Percentiles rank a stretch among this genome's conserved stretches.
Evolutionary conservation across 2,797 vertebrate species (phyloP).

Genomic region (Aselliscus stoliczkanus): DNA sequence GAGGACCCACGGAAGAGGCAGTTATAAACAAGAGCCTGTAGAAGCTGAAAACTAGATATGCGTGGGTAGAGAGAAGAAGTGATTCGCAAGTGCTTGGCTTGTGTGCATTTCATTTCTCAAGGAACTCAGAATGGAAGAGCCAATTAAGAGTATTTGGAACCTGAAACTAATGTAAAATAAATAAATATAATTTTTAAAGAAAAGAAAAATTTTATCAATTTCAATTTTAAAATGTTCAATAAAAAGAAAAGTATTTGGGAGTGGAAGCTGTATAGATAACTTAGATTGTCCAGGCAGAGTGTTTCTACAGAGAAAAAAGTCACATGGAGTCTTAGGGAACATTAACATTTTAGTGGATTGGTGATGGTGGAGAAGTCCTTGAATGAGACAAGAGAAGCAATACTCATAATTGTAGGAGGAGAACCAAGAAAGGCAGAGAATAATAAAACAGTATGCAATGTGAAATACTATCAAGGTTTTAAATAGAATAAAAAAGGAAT

Average conservation of each 20-base stretch:
- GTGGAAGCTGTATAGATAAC: not conserved
- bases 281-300: not conserved
- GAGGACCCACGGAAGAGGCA: not conserved
- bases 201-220: no score
- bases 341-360: not conserved
- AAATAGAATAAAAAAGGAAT: not conserved
- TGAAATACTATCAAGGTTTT: not conserved
- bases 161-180: no score
- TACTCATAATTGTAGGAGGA: not conserved
- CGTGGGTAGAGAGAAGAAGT: not conserved
- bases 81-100: not conserved
- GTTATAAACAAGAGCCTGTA: not conserved
- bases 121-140: not conserved
- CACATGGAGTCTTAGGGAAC: not conserved
- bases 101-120: not conserved
- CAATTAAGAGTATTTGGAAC: not conserved
- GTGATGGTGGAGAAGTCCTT: not conserved
- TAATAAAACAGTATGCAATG: not conserved
- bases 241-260: not conserved
- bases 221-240: no score
- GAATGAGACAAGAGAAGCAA: not conserved
- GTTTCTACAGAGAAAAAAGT: not conserved
- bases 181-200: no score
- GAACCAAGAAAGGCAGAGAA: not conserved
- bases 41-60: not conserved